Evolutionary conservation across 2,113 vertebrate genomes (phyloP), one percentile per base, ranked within the genome.

Genomic region (Thalassarche chlororhynchos): DNA sequence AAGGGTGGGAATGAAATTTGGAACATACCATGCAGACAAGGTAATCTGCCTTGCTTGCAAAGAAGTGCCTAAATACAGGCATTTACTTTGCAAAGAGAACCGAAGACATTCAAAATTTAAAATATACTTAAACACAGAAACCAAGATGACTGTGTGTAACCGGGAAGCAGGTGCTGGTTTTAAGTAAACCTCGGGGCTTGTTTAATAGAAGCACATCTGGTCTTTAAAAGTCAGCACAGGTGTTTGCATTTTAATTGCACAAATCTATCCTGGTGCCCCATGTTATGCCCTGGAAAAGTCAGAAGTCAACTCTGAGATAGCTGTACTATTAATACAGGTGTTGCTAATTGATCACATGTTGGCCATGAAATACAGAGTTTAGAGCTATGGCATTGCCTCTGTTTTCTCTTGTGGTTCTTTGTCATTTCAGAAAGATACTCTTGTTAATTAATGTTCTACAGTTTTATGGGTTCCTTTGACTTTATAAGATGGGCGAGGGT

Each of bases 181-280:
- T 85, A 85, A 91, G 95, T 62, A 94, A 95, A 95, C 87, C 87
- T 94, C 84, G 91, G 81, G 81, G 78, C 51, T 91, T 91, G 40
- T 95, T 96, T 97, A 91, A 96, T 62, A 80, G 81, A 87, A 91
- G 32, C 42, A 95, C 87, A 96, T 93, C 89, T 96, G 91, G 70
- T 91, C 74, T 94, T 93, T 93, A 87, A 89, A 94, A 93, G 62
- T 80, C 81, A 91, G 78, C 46, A 81, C 78, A 96, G 87, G 42
- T 94, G 81, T 89, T 89, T 80, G 70, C 66, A 51, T 90, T 96
- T 95, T 95, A 97, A 95, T 94, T 95, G 55, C 62, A 83, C 32
- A 70, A 66, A 49, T 91, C 32, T 76, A 85, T 89, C 25, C 84
- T 87, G 55, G 66, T 94, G 70, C 66, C 81, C 46, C 32, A 44